Percentiles rank a stretch among this genome's conserved stretches.
Conservation (phyloP, 2,113 vertebrate genomes). For the Craseonycteris thonglongyai region DNA sequence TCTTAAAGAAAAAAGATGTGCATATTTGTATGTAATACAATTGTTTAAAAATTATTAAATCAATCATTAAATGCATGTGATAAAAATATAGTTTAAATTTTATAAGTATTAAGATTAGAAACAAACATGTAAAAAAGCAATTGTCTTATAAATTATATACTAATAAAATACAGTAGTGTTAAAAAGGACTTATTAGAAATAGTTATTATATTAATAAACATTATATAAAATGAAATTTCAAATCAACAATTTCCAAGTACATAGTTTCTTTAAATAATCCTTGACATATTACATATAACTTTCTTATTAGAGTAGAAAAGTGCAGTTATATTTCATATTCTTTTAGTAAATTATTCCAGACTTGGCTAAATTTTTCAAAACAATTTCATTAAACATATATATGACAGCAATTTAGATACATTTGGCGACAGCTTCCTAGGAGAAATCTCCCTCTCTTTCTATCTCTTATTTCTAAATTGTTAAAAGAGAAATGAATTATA, state of each 20-base stretch:
- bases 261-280: not conserved
- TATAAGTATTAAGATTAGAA: not conserved
- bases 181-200: not conserved
- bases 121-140: not conserved
- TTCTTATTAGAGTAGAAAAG: constrained; percentile 10
- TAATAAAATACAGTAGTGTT: not conserved
- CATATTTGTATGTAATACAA: not conserved
- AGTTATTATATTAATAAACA: not conserved
- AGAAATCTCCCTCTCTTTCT: not conserved
- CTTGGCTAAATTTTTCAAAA: not conserved
- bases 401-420: not conserved
- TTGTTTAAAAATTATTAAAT: not conserved
- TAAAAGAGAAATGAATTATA: constrained; percentile 11
- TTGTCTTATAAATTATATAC: not conserved
- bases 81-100: not conserved
- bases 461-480: not conserved
- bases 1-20: not conserved
- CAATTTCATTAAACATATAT: not conserved
- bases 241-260: not conserved
- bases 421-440: not conserved
- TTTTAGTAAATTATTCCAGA: constrained; percentile 11
- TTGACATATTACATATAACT: not conserved
- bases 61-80: not conserved
- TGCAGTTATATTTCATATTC: constrained; percentile 8
- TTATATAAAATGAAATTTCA: not conserved